Percentiles rank a stretch among this genome's conserved stretches.
These are phyloP conservation scores for Masticophis lateralis DNA, from an alignment of 2,797 vertebrate species.

Conservation along the genomic window DNA sequence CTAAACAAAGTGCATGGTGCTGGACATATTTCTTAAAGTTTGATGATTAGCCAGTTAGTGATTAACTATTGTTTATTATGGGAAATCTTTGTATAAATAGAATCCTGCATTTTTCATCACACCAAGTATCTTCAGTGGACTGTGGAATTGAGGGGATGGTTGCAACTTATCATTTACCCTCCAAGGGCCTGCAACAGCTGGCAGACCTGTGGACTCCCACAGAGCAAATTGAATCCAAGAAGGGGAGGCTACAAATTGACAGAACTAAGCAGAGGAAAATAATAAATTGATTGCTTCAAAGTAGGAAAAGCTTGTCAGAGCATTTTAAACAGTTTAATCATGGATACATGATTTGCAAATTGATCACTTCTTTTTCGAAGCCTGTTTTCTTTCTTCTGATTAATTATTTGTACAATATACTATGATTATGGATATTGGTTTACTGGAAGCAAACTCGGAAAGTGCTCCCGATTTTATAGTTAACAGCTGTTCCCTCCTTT, in stretches of 20 bases:
- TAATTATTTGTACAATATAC: constrained; percentile 60
- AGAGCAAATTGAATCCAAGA: background rate
- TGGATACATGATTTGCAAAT: constrained; percentile 10
- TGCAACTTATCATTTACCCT: background rate
- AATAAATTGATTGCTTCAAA: background rate
- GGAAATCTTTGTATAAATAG: background rate
- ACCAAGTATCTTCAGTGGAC: background rate
- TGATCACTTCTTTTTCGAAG: background rate
- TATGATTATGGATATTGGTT: constrained; percentile 61
- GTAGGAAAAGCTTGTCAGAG: background rate
- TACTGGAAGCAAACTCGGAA: accelerated
- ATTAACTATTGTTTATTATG: background rate
- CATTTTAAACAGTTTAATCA: background rate
- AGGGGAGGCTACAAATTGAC: background rate
- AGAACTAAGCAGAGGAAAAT: background rate
- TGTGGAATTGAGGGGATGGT: background rate
- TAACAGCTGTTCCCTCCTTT: constrained; percentile 58
- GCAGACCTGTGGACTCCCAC: background rate
- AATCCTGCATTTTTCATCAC: background rate
- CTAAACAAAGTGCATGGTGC: background rate
- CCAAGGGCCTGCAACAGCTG: background rate
- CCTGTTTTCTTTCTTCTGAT: constrained; percentile 36
- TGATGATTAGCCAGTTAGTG: background rate
- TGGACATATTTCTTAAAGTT: background rate
- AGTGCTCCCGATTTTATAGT: constrained; percentile 49